Conservation (phyloP, 2,113 vertebrate species). For the Tachysurus fulvidraco region DNA sequence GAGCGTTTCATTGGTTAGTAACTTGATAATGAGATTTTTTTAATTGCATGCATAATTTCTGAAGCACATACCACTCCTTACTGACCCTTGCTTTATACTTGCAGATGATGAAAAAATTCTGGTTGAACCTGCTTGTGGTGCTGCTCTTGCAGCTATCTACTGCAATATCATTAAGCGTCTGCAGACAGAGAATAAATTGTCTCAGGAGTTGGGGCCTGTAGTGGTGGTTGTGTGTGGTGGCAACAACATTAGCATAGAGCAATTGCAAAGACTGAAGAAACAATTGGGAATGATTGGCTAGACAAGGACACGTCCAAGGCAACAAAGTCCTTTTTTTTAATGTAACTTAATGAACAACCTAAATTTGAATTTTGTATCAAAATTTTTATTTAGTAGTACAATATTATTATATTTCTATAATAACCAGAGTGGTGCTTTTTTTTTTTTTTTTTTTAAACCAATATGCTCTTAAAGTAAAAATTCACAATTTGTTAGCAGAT, state of each 20-base stretch:
- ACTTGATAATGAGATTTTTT: not conserved
- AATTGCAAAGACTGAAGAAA: constrained; percentile 75
- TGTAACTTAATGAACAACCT: not conserved
- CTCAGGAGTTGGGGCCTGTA: constrained; percentile 63
- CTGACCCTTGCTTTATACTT: not conserved
- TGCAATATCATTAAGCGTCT: constrained; percentile 75
- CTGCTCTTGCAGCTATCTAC: constrained; percentile 83
- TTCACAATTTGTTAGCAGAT: not conserved
- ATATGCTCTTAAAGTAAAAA: not conserved
- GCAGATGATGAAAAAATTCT: constrained; percentile 88
- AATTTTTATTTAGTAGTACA: not conserved
- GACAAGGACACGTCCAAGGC: not conserved
- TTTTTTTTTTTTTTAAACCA: not conserved
- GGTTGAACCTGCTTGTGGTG: constrained; percentile 88
- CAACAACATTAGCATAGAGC: constrained; percentile 74
- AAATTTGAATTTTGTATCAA: not conserved
- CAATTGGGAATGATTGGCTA: constrained; percentile 24
- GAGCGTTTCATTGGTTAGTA: constrained; percentile 85
- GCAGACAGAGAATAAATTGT: constrained; percentile 75
- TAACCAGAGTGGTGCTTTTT: not conserved
- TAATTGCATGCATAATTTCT: not conserved
- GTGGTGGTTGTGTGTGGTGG: constrained; percentile 88
- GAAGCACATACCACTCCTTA: not conserved
- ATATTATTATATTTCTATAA: not conserved
- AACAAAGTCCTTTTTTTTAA: not conserved